Evolutionary conservation across 2,797 vertebrate species (phyloP), one percentile per base, ranked within the genome.

Genomic region (Mergus octosetaceus): DNA sequence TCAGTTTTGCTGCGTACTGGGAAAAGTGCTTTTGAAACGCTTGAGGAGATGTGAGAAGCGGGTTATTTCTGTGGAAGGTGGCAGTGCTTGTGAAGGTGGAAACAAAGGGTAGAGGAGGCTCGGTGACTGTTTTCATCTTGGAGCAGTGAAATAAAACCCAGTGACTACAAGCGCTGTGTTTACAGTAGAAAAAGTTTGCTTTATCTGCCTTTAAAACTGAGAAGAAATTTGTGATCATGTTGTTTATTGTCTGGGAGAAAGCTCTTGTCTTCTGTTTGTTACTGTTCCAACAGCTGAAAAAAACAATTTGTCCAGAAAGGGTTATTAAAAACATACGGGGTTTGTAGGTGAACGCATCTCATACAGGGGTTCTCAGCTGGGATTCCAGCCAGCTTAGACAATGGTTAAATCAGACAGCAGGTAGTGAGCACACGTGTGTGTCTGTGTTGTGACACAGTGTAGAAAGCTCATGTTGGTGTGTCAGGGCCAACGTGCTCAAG

Each of bases 81-180:
- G 20, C 16, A 12, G 14, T 30, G 19, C 38, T 32, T 39, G 68
- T 28, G 20, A 54, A 54, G 51, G 22, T 28, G 34, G 34, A 53
- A 32, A 16, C 19, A 22, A 41, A 13, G 69, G 21, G 38, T 11
- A n/a, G 36, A 71, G 19, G 51, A 16, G 38, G 30, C 19, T 20
- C 7, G 54, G 28, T 5, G 51, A 39, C 30, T 22, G 36, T 30
- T 30, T 39, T 71, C 14, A 9, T 56, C 27, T 53, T 41, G 38
- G 19, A 24, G 51, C 36, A 32, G 20, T 17, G 16, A 61, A 38
- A 32, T 41, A 8, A 56, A 17, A 21, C 21, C 21, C 30, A 11
- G 38, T 10, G 51, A 30, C 30, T 41, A 18, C 12, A 4, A 58
- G 41, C 0, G 0, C 0, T 1, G 3, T 18, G 39, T 36, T 77